A percentile compares a stretch with the other conserved stretches of the same genome.
Conservation (phyloP, 2,888 invertebrate genomes). For the Oxytorus armatus region DNA sequence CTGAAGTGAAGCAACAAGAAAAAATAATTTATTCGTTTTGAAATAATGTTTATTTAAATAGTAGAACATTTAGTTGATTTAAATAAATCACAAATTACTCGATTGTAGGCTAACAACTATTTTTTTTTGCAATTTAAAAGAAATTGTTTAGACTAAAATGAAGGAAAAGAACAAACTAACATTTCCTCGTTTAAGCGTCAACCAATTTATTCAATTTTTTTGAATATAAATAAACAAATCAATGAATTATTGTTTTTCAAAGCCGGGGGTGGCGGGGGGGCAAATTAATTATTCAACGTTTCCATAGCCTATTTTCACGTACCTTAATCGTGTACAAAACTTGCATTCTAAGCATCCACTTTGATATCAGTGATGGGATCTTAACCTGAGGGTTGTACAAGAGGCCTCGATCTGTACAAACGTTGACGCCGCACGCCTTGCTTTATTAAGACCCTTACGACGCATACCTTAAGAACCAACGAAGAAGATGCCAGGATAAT, state of each 20-base stretch:
- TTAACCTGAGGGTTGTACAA: slow-evolving; percentile 10
- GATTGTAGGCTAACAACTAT: background rate
- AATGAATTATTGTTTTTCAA: background rate
- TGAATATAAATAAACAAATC: background rate
- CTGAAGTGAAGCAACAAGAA: background rate
- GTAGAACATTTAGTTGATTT: background rate
- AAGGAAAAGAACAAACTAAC: too few species aligned
- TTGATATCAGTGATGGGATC: slow-evolving; percentile 18
- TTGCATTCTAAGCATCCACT: slow-evolving; percentile 4
- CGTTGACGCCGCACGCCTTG: slow-evolving; percentile 23
- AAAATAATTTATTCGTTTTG: background rate
- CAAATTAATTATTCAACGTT: background rate
- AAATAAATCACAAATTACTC: background rate
- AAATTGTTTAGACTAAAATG: too few species aligned
- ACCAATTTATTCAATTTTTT: background rate
- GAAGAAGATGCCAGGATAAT: slow-evolving; percentile 10
- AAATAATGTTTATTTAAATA: background rate
- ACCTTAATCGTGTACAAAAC: background rate
- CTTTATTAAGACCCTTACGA: slow-evolving; percentile 19
- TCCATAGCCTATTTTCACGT: background rate
- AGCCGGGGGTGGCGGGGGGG: too few species aligned
- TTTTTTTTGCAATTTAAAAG: too few species aligned
- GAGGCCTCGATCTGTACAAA: slow-evolving; percentile 34
- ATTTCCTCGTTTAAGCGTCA: too few species aligned
- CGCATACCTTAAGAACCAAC: slow-evolving; percentile 2